Evolutionary conservation across 2,888 invertebrate species (phyloP), one percentile per base, ranked within the genome.

Genomic region (Mimumesa dahlbomi): DNA sequence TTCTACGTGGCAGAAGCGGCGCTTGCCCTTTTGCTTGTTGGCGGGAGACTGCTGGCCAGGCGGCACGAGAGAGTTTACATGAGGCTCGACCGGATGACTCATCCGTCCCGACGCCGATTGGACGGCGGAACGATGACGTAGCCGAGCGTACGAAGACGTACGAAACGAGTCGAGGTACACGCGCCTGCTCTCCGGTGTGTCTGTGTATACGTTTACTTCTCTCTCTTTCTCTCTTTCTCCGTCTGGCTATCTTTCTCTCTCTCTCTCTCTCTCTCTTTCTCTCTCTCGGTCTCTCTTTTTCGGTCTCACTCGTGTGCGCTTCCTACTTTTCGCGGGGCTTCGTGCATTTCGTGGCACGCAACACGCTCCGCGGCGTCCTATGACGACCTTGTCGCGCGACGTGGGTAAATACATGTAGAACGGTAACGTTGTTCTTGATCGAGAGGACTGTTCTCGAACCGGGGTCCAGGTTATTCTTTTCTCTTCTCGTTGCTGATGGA

Each of bases 41-140:
- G 82, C 79, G 77, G 73, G 84, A 74, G 79, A 83, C 79, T 83
- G 82, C 75, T 74, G 46, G 72, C 74, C 58, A 67, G 73, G 76
- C 74, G 70, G 73, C 78, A 80, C 79, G 79, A 82, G 82, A 85
- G 82, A 84, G 82, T 84, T 85, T 84, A 82, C 85, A 85, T 81
- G 85, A 83, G 85, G 76, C 82, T 74, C 75, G 79, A 75, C 77
- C 68, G 71, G 76, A 65, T 86, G 86, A 86, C 72, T 86, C 86
- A 86, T 70, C 84, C 53, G 38, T 45, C 54, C 29, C 19, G 45
- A 4, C 54, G 61, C 49, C 63, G 66, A 86, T 86, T 86, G 85
- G 86, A 40, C 67, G 74, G 36, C 58, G 21, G 16, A 25, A 19
- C 38, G 50, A 68, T 84, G 84, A 86, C 86, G 85, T 85, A 82